Conservation (phyloP, 2,888 invertebrate species). For the Acanthosepion lycidas region DNA sequence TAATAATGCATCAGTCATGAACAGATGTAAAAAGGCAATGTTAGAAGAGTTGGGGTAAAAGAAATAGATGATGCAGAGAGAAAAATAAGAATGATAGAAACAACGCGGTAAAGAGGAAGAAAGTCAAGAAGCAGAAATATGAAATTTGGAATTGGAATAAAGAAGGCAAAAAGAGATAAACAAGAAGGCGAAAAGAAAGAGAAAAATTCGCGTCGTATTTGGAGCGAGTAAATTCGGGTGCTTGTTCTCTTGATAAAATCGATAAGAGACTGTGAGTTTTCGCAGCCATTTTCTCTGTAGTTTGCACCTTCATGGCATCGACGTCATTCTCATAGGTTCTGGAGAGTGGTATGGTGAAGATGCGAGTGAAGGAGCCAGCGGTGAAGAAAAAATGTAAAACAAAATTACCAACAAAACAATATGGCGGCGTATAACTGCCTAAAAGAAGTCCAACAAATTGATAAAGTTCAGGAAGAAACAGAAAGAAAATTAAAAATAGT, state of each 20-base stretch:
- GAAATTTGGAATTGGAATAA: neutral
- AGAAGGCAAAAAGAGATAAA: neutral
- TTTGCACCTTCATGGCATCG: neutral
- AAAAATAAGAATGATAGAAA: neutral
- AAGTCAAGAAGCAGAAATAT: neutral
- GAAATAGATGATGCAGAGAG: neutral
- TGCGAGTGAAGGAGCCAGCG: neutral
- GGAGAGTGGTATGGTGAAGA: neutral
- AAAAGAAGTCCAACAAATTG: neutral
- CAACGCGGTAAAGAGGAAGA: neutral
- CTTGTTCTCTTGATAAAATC: neutral
- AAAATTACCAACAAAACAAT: neutral
- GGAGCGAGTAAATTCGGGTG: neutral
- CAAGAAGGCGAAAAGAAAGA: neutral
- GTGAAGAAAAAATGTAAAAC: neutral
- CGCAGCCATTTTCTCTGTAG: neutral
- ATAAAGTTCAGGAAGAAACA: neutral
- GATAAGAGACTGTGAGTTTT: neutral
- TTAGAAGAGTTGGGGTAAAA: neutral
- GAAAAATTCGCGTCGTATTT: neutral
- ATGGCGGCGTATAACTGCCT: neutral
- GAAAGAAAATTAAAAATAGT: neutral
- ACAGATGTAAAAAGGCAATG: neutral
- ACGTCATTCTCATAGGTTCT: neutral
- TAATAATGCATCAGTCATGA: neutral